Evolutionary conservation across 2,888 invertebrate genomes (phyloP).

Genomic region (Erebia epiphron): DNA sequence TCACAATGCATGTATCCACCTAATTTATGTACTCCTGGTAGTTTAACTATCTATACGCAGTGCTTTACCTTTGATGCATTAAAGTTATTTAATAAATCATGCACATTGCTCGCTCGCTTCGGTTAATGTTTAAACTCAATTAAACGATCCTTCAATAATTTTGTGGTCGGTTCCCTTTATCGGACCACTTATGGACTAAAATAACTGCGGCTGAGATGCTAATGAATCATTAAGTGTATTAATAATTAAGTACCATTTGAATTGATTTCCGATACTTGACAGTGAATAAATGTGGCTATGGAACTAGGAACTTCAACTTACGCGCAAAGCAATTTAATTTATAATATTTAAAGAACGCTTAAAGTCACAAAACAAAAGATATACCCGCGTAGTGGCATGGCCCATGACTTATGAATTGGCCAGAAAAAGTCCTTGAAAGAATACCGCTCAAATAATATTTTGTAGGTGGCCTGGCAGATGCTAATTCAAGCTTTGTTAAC

Average conservation of each 20-base stretch:
- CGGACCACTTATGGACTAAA: conserved; percentile 66
- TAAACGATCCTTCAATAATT: conserved; percentile 48
- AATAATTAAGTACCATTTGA: conserved; percentile 29
- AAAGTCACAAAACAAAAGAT: too few species aligned
- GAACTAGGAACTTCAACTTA: too few species aligned
- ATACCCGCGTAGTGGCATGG: too few species aligned
- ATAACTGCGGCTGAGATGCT: conserved; percentile 62
- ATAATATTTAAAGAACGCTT: too few species aligned
- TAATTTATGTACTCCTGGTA: not conserved
- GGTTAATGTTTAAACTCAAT: conserved; percentile 60
- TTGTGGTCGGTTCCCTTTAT: conserved; percentile 59
- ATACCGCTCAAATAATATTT: not conserved
- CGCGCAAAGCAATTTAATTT: too few species aligned
- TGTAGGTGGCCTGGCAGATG: not conserved
- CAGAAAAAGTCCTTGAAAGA: not conserved
- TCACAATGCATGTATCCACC: not conserved
- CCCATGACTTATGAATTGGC: too few species aligned
- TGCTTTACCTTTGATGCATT: conserved; percentile 31
- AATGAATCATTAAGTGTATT: conserved; percentile 54
- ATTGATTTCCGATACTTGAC: conserved; percentile 14
- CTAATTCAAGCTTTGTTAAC: conserved; percentile 1
- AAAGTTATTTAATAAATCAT: conserved; percentile 40
- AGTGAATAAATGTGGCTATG: not conserved
- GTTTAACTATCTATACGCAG: not conserved
- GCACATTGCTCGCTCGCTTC: conserved; percentile 45